phyloP scores from a whole-genome alignment of 2,113 vertebrate species.

The Picathartes gymnocephalus region DNA sequence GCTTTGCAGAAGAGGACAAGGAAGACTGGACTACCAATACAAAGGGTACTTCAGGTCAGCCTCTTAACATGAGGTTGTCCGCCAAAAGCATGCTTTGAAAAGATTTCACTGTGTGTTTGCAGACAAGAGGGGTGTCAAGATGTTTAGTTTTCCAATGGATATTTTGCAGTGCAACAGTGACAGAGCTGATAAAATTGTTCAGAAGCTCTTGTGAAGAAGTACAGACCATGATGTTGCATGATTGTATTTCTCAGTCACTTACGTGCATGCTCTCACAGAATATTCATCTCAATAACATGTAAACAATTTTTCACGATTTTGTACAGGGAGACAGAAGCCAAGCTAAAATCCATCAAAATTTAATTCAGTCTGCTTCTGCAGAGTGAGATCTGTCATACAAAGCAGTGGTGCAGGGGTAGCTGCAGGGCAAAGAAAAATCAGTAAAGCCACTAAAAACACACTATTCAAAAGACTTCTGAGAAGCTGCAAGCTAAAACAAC shows the following conservation, averaged over 20 bases:
- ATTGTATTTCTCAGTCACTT: neutral
- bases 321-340: neutral
- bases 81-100: neutral
- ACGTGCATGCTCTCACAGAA: neutral
- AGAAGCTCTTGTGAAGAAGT: neutral
- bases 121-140: neutral
- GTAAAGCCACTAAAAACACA: neutral
- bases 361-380: neutral
- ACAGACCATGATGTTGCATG: neutral
- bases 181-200: neutral
- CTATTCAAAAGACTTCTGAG: conserved; percentile 9
- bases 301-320: neutral
- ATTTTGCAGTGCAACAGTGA: neutral
- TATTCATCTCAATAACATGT: neutral
- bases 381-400: neutral
- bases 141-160: neutral
- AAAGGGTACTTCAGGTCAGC: neutral
- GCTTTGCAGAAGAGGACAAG: neutral
- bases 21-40: neutral
- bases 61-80: neutral
- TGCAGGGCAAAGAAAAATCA: neutral
- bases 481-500: conserved; percentile 20
- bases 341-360: neutral
- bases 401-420: neutral
- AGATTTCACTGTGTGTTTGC: neutral